These are phyloP conservation scores for Hippocampus guttulatus DNA, from an alignment of 2,113 vertebrate species.

Conservation along the genomic window DNA sequence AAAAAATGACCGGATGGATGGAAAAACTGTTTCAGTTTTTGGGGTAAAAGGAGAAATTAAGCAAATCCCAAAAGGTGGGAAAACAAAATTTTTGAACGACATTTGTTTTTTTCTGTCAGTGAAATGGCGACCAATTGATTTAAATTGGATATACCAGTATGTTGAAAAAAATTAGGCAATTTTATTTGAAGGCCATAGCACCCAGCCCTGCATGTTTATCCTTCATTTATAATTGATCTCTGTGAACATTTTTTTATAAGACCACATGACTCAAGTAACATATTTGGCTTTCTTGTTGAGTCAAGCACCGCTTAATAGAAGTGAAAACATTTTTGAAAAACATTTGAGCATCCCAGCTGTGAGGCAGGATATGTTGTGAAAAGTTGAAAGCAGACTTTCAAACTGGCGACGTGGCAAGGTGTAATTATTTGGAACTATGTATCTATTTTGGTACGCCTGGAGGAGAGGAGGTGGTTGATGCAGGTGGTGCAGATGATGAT, in stretches of 20 bases:
- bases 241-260: background rate
- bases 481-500: constrained; percentile 18
- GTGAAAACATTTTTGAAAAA: background rate
- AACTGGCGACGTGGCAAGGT: constrained; percentile 12
- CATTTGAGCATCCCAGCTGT: background rate
- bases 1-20: no score
- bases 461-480: constrained; percentile 5
- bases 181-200: background rate
- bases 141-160: no score
- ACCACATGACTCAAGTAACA: background rate
- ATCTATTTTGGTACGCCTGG: constrained; percentile 14
- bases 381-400: constrained; percentile 24
- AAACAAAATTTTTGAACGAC: no score
- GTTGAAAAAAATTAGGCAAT: background rate
- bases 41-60: no score
- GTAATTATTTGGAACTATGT: constrained; percentile 28
- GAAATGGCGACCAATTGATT: no score
- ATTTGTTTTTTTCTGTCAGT: no score
- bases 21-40: no score
- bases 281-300: background rate
- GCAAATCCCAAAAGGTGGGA: no score
- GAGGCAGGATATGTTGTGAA: constrained; percentile 3
- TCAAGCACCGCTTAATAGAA: background rate
- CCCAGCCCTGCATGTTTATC: background rate
- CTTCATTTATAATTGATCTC: background rate